phyloP scores from a whole-genome alignment of 2,113 vertebrate genomes.

The Copsychus sechellarum region DNA sequence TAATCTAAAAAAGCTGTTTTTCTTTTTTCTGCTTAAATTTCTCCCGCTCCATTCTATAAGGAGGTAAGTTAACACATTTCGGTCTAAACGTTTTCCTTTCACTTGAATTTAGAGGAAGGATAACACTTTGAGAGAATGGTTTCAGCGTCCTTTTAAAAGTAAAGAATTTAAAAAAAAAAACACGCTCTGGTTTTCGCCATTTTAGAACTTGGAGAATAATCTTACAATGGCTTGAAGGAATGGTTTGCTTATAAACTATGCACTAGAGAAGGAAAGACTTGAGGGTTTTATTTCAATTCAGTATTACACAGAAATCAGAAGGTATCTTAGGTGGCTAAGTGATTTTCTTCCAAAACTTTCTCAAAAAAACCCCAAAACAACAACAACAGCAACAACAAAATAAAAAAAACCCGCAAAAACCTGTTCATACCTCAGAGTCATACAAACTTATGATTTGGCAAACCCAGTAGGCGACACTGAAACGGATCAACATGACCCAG shows the following conservation, averaged over 20 bases:
- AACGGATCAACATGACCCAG: background rate
- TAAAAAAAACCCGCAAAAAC: too few relatives aligned
- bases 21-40: background rate
- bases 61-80: background rate
- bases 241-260: background rate
- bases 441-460: slow-evolving; percentile 15
- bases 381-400: too few relatives aligned
- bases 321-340: background rate
- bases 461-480: background rate
- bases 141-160: background rate
- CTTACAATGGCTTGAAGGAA: background rate
- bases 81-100: background rate
- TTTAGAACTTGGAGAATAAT: background rate
- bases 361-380: background rate
- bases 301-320: background rate
- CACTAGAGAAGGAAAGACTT: background rate
- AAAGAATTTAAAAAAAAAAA: background rate
- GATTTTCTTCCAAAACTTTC: background rate
- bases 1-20: background rate
- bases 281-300: background rate
- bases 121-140: background rate
- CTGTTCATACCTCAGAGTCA: background rate
- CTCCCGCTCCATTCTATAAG: background rate
- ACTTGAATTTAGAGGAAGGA: background rate
- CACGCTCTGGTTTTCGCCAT: background rate